These are phyloP conservation scores for Chlorospingus semifuscus DNA, from an alignment of 2,797 vertebrate genomes.

Conservation along the genomic window DNA sequence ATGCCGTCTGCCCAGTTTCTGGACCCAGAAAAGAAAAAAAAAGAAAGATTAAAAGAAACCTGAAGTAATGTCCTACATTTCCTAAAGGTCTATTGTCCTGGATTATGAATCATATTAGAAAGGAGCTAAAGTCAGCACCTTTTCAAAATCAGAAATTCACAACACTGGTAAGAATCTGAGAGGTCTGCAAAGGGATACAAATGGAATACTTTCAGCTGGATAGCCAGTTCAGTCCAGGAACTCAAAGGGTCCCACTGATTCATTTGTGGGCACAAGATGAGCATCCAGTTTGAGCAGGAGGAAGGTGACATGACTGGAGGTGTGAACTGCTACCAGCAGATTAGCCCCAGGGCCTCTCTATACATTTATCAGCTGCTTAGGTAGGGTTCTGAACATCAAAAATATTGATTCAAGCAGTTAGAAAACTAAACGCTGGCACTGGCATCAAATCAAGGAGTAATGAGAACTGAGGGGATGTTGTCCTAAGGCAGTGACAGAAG, in stretches of 20 bases:
- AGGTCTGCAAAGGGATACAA: not conserved
- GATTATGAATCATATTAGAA: not conserved
- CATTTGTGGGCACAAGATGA: not conserved
- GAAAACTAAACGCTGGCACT: not conserved
- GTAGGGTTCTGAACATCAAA: not conserved
- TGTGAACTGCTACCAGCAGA: not conserved
- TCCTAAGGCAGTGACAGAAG: not conserved
- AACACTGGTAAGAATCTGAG: not conserved
- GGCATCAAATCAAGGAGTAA: not conserved
- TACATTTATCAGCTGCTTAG: not conserved
- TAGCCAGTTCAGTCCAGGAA: not conserved
- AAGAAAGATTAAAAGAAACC: not conserved
- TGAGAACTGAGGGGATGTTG: not conserved
- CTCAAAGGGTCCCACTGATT: not conserved
- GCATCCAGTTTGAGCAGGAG: not conserved
- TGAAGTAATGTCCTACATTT: not conserved
- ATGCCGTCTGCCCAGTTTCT: not conserved
- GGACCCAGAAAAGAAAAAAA: not conserved
- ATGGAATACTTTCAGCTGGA: not conserved
- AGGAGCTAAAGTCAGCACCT: not conserved
- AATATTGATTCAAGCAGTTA: not conserved
- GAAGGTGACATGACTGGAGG: not conserved
- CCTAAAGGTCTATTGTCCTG: not conserved
- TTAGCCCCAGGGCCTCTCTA: not conserved
- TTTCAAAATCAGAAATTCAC: not conserved